Base-by-base conservation (phyloP, 92 coral and sea anemone genomes). In the Phymanthus crucifer region DNA sequence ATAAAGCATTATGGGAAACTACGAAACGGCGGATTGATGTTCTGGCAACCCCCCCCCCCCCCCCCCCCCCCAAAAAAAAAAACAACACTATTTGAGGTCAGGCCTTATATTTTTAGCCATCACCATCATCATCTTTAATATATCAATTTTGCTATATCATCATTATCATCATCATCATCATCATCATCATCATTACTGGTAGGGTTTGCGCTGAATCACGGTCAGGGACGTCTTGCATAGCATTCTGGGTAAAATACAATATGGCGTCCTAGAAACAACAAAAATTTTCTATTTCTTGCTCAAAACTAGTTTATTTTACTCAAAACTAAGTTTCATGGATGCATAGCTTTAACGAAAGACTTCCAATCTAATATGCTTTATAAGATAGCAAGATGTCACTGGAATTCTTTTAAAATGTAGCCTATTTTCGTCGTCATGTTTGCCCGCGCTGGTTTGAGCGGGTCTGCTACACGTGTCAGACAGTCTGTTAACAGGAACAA, bases 231-330 rank as follows among this genome's bases (percentile, higher is more conserved):
- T 69, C 31, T 16, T 29, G 3, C 47, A 34, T n/a, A 21, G 73
- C 31, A 69, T 69, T 69, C 13, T 69, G 73, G 73, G 73, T 32
- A 69, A 32, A 34, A 69, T 87, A 61, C 88, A 88, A 88, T 40
- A 88, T 88, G 91, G 91, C 86, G 88, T 26, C 85, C 40, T 40
- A 66, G 52, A 34, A 72, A 83, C 67, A 78, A 61, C 27, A 40
- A 13, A 32, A 77, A 13, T 45, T 27, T 34, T 48, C 73, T 46
- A 17, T 45, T 23, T 29, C 4, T 32, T 69, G 33, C 43, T 9
- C 50, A 50, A 76, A 40, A 35, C 34, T 23, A 27, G 32, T 0
- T 29, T 31, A 43, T 74, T 48, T 46, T 69, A 6, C 16, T 69
- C 45, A 34, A 3, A 69, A 5, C 40, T 13, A 3, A n/a, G 71